These are phyloP conservation scores for Siniperca undulata DNA, from an alignment of 2,797 vertebrate genomes.

Conservation along the genomic window DNA sequence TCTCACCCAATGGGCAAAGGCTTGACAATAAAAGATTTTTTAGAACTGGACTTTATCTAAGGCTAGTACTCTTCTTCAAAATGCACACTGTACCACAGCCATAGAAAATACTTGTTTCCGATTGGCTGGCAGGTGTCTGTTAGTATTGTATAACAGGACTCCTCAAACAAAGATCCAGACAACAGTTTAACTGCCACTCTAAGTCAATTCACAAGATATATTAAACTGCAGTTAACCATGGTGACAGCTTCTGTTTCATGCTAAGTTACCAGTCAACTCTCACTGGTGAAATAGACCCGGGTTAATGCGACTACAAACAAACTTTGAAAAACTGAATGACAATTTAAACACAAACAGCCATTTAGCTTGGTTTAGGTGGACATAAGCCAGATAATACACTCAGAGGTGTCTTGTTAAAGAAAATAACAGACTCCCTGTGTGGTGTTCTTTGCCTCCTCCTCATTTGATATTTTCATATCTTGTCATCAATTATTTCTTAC, in stretches of 20 bases:
- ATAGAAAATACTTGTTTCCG: constrained; percentile 9
- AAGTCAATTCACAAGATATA: not conserved
- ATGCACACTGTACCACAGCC: not conserved
- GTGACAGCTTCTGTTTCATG: not conserved
- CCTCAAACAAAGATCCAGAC: constrained; percentile 3
- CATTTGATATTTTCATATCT: constrained; percentile 15
- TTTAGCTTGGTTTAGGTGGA: not conserved
- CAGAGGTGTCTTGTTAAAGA: not conserved
- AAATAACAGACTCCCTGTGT: not conserved
- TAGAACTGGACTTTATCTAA: constrained; percentile 7
- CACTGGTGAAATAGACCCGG: not conserved
- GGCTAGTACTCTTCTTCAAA: not conserved
- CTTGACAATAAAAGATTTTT: constrained; percentile 25
- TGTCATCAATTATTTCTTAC: not conserved
- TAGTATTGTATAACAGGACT: not conserved
- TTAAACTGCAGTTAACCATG: not conserved
- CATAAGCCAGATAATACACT: not conserved
- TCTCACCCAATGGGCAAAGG: constrained; percentile 21
- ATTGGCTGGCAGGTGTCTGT: not conserved
- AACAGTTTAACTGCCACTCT: not conserved
- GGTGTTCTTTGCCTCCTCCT: not conserved
- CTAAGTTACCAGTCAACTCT: not conserved
- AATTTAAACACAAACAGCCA: not conserved
- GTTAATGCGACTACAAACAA: not conserved
- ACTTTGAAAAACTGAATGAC: not conserved